Evolutionary conservation across 2,797 vertebrate genomes (phyloP).

Genomic region (Vultur gryphus): DNA sequence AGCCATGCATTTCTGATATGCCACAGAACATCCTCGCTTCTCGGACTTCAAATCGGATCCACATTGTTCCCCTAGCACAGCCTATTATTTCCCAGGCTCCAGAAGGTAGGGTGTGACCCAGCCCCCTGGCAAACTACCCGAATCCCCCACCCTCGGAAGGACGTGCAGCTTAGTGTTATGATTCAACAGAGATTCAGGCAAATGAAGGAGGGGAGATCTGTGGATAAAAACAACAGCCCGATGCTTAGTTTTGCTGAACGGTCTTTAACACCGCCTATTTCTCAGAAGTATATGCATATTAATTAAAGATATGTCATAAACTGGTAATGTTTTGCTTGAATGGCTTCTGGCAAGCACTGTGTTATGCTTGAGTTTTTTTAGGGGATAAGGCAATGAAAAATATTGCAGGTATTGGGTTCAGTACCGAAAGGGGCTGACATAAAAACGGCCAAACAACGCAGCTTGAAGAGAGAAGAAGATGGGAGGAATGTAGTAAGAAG

Average conservation of each 20-base stretch:
- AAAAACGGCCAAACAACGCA: not conserved
- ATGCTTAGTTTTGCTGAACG: slow-evolving; percentile 31
- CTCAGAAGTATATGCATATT: not conserved
- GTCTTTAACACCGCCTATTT: not conserved
- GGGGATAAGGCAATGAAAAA: not conserved
- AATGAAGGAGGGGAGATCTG: not conserved
- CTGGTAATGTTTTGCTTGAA: not conserved
- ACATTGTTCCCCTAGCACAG: not conserved
- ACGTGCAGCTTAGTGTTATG: not conserved
- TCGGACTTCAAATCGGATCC: not conserved
- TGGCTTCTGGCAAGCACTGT: not conserved
- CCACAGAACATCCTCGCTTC: not conserved
- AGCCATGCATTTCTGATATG: not conserved
- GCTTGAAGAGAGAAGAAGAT: not conserved
- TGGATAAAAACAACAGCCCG: not conserved
- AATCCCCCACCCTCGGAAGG: not conserved
- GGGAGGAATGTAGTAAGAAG: not conserved
- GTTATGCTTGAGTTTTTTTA: not conserved
- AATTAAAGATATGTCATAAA: slow-evolving; percentile 38
- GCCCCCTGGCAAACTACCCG: not conserved
- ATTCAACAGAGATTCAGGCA: not conserved
- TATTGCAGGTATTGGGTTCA: not conserved
- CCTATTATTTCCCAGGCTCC: not conserved
- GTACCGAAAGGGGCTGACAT: not conserved
- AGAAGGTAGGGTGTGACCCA: not conserved